Evolutionary conservation across 2,113 vertebrate genomes (phyloP).

Genomic region (Sterna hirundo): DNA sequence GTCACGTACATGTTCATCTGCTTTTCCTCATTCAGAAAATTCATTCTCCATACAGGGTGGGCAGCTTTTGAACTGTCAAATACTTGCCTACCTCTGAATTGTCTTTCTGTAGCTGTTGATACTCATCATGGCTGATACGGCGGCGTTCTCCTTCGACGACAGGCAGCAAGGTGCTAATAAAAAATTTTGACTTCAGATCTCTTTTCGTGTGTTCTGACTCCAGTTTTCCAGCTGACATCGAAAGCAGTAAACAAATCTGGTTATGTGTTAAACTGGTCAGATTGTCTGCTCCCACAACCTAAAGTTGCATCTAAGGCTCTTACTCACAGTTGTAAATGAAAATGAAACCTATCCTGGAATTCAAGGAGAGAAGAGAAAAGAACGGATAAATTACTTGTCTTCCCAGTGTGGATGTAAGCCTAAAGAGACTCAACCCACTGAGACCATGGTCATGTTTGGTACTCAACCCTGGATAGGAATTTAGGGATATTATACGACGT

Average conservation of each 20-base stretch:
- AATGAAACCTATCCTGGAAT: background rate
- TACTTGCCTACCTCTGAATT: background rate
- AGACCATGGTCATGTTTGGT: background rate
- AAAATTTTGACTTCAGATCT: background rate
- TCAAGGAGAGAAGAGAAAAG: background rate
- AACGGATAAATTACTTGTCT: background rate
- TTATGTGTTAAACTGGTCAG: accelerated
- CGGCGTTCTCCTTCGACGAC: background rate
- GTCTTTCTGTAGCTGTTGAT: background rate
- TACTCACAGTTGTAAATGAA: background rate
- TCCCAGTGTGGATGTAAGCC: background rate
- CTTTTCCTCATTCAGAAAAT: background rate
- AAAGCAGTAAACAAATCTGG: background rate
- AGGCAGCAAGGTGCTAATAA: background rate
- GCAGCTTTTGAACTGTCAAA: background rate
- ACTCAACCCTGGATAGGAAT: background rate
- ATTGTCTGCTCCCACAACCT: background rate
- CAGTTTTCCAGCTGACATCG: background rate
- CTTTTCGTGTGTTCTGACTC: background rate
- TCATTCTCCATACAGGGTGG: background rate
- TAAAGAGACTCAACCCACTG: background rate
- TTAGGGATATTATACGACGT: background rate
- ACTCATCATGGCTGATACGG: background rate
- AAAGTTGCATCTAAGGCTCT: background rate
- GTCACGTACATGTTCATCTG: background rate